phyloP scores from a whole-genome alignment of 35 echinoderm and acorn worm genomes.

The Anneissia japonica region DNA sequence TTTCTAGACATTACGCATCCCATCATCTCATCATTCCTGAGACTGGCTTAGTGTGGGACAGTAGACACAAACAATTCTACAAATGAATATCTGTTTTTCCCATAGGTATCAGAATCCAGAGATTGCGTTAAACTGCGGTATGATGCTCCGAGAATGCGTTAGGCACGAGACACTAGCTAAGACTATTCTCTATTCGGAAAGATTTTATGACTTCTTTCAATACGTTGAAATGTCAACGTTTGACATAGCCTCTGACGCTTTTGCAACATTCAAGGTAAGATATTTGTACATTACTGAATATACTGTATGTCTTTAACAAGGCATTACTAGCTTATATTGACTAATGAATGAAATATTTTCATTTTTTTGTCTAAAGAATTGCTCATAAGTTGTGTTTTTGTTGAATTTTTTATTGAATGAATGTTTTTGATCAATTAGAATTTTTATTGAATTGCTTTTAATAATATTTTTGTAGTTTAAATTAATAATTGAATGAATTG shows the following conservation, averaged over 20 bases:
- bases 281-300: not conserved
- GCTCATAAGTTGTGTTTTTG: no score
- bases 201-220: constrained; percentile 66
- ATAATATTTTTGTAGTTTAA: no score
- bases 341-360: not conserved
- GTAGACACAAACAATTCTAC: not conserved
- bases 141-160: constrained; percentile 86
- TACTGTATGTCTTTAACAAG: not conserved
- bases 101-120: constrained; percentile 72
- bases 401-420: no score
- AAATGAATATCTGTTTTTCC: not conserved
- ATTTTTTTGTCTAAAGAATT: no score
- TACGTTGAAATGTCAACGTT: constrained; percentile 93
- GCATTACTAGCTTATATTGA: not conserved
- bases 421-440: no score
- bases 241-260: constrained; percentile 95
- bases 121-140: constrained; percentile 76
- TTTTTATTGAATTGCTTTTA: no score
- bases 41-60: no score
- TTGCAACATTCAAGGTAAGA: constrained; percentile 88
- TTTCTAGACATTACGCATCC: no score
- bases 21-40: no score
- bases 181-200: constrained; percentile 42
- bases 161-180: constrained; percentile 62
- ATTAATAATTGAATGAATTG: no score